Base-by-base conservation (phyloP, 2,113 vertebrate species). In the Cynoglossus semilaevis region DNA sequence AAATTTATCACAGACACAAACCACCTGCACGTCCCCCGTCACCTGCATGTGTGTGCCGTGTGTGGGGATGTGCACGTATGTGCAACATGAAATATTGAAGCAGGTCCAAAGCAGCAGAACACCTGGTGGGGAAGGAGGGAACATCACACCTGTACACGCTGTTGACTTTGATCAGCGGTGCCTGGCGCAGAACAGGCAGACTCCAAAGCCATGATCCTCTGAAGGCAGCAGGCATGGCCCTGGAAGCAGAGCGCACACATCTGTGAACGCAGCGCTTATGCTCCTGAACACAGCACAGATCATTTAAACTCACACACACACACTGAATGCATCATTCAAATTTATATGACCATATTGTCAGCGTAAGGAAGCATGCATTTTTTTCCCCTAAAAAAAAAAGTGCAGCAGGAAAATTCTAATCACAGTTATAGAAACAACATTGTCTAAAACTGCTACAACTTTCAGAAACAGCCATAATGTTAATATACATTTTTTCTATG, bases 1-100 rank as follows among this genome's bases (percentile, higher is more conserved):
- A 17, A 51, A 72, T 12, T 36, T 50, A 47, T 12, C 54, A 29
- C 47, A 34, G 12, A 49, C 18, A 1, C 5, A 1, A 15, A 16
- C 43, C 14, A 29, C 22, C 22, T 29, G 22, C 22, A 29, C 22
- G 22, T 29, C 22, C 22, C 22, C 22, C 22, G 22, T 29, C 22
- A 29, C 2, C 22, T 29, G 22, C 22, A 29, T 29, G 22, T 29
- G 22, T 29, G 6, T 29, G 22, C 22, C 22, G 22, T 29, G 22
- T 29, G 22, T 29, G 22, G 22, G 22, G 22, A 2, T 29, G 22
- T 29, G 22, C 22, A 29, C 83, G 77, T 47, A 80, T 72, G 70
- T 4, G 15, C 35, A 0, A 13, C 72, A 86, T 86, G 74, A 86
- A 86, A 82, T 82, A 84, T 85, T 82, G 84, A 79, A 83, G 65